phyloP scores from a whole-genome alignment of 2,797 vertebrate genomes.

The Oryzias sinensis region DNA sequence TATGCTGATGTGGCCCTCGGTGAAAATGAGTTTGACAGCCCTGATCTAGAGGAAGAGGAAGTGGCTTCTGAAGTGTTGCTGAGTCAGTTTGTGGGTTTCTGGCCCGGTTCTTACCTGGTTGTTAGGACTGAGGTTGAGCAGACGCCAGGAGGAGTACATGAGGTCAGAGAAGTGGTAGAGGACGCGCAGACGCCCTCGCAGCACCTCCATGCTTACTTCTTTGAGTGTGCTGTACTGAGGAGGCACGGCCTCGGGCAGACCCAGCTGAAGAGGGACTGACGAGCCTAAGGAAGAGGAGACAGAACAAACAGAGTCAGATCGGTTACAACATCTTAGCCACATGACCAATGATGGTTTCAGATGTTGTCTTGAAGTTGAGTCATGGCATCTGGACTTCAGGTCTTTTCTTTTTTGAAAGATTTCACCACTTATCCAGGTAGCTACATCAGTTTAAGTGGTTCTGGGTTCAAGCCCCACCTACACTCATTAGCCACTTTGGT shows the following conservation, averaged over 20 bases:
- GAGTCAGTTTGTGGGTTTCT: background rate
- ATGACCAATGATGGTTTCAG: no score
- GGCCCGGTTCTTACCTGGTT: conserved; percentile 71
- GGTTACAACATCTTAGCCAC: no score
- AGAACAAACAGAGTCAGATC: background rate
- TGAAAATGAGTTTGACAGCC: no score
- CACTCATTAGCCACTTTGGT: no score
- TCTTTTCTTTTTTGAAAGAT: no score
- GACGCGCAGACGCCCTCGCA: conserved; percentile 75
- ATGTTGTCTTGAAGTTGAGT: no score
- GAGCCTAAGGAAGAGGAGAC: conserved; percentile 55
- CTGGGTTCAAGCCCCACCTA: no score
- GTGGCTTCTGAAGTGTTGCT: background rate
- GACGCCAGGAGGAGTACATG: conserved; percentile 84
- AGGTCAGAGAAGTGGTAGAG: conserved; percentile 86
- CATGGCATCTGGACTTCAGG: no score
- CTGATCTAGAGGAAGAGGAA: no score
- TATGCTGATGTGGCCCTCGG: no score
- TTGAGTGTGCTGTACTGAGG: conserved; percentile 80
- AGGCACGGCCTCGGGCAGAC: conserved; percentile 74
- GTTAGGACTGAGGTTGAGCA: conserved; percentile 81
- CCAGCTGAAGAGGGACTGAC: conserved; percentile 77
- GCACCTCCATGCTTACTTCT: conserved; percentile 77
- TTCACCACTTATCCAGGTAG: no score
- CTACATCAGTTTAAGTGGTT: no score